Base-by-base conservation (phyloP, 2,888 invertebrate genomes). In the Chymomyza amoena region DNA sequence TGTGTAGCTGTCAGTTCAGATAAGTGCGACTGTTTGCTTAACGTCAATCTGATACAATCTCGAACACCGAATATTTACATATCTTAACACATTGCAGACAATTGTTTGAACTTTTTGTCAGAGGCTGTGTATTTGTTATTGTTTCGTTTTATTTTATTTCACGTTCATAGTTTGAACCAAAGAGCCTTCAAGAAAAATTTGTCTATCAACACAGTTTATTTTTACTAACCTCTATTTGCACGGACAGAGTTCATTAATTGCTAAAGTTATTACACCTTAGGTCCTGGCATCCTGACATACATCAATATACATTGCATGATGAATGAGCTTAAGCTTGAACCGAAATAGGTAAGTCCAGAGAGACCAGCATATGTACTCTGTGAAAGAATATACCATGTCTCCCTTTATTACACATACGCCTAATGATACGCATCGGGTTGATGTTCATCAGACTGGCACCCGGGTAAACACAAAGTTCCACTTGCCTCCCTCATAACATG, bases 401-500 rank as follows among this genome's bases (percentile, higher is more conserved):
- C 61, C 45, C 39, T 45, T 61, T 61, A 36, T 61, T 36, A n/a
- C 45, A 25, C 20, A 54, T 66, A 68, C 63, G 78, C 63, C 70
- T 78, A 77, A 77, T 77, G 78, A 77, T 63, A 62, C 70, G 72
- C 66, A 56, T 68, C 77, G 57, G 61, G 39, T 13, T 25, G 67
- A n/a, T 65, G 69, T 1, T 20, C 59, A 69, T 39, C 66, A 68
- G 7, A 39, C 32, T 28, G 77, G 59, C 69, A 75, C 68, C 77
- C 13, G 10, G n/a, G 56, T 39, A 61, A 50, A n/a, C 25, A 36
- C 13, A 16, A 54, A 9, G 54, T 13, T 54, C 6, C 28, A 9
- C 32, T 36, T 25, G 59, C 32, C 32, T 20, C 45, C 4, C 0
- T 6, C n/a, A n/a, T 2, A 54, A 57, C 61, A 57, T 16, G 18